Evolutionary conservation across 2,797 vertebrate species (phyloP).

Genomic region (Pseudochromis fuscus): DNA sequence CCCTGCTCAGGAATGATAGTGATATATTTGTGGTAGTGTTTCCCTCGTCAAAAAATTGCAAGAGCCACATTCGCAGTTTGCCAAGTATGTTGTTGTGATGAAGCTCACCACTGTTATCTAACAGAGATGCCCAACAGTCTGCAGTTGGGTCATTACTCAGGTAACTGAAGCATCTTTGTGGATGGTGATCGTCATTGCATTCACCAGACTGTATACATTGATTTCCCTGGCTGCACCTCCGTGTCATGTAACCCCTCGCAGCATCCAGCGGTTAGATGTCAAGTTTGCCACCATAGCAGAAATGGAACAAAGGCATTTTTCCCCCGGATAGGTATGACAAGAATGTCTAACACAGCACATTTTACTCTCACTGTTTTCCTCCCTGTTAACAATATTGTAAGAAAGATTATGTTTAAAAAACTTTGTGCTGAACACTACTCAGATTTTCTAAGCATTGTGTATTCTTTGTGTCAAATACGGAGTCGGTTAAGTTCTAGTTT

Average conservation of each 20-base stretch:
- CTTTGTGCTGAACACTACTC: neutral
- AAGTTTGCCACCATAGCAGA: conserved; percentile 78
- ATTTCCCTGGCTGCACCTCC: conserved; percentile 31
- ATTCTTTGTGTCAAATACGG: too few species aligned
- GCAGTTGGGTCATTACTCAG: neutral
- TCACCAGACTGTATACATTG: conserved; percentile 6
- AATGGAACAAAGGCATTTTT: conserved; percentile 75
- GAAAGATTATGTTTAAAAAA: conserved; percentile 38
- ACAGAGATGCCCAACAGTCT: neutral
- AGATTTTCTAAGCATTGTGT: conserved; percentile 13
- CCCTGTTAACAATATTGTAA: conserved; percentile 56
- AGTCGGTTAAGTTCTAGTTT: too few species aligned
- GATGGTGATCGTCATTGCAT: conserved; percentile 30
- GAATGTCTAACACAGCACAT: conserved; percentile 82
- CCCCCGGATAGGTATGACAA: conserved; percentile 77
- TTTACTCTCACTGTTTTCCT: conserved; percentile 69
- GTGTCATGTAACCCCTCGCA: conserved; percentile 44
- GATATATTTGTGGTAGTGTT: conserved; percentile 4
- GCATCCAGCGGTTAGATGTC: conserved; percentile 56
- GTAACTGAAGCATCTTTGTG: neutral
- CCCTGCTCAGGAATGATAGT: neutral
- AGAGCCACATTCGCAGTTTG: neutral
- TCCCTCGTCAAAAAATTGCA: neutral
- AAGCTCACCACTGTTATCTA: neutral
- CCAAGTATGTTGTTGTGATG: neutral